Conservation (phyloP, 2,113 vertebrate species). For the Gopherus evgoodei region DNA sequence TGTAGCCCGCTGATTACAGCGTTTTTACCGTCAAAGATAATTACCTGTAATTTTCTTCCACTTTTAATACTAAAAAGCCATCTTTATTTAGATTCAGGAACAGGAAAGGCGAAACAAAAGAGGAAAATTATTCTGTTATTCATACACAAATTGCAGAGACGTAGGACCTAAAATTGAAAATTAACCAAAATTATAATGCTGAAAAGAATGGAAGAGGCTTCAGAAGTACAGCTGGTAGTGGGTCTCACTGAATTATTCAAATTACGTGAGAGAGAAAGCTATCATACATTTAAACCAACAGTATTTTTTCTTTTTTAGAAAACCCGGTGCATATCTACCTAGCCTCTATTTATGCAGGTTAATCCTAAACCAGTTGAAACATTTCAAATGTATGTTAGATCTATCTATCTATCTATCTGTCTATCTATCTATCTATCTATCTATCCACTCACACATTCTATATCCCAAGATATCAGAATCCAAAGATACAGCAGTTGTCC, state of each 20-base stretch:
- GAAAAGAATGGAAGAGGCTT: slow-evolving; percentile 91
- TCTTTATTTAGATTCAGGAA: slow-evolving; percentile 99
- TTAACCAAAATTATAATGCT: slow-evolving; percentile 99
- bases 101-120: slow-evolving; percentile 99
- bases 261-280: slow-evolving; percentile 81
- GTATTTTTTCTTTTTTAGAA: slow-evolving; percentile 38
- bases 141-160: slow-evolving; percentile 99
- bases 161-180: slow-evolving; percentile 96
- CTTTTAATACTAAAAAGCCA: slow-evolving; percentile 99
- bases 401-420: neutral
- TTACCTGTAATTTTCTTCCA: slow-evolving; percentile 99
- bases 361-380: slow-evolving; percentile 24
- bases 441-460: neutral
- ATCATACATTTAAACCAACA: slow-evolving; percentile 79
- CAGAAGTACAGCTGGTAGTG: slow-evolving; percentile 93
- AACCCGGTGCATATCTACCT: slow-evolving; percentile 4
- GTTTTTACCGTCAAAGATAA: slow-evolving; percentile 99
- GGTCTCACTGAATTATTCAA: slow-evolving; percentile 88
- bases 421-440: too few species aligned
- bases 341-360: slow-evolving; percentile 30
- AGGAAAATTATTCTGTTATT: slow-evolving; percentile 99
- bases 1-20: slow-evolving; percentile 99
- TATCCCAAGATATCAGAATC: neutral
- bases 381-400: neutral
- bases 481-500: neutral